Conservation (phyloP, 1,140 invertebrate species). For the Drosophila dunni region DNA sequence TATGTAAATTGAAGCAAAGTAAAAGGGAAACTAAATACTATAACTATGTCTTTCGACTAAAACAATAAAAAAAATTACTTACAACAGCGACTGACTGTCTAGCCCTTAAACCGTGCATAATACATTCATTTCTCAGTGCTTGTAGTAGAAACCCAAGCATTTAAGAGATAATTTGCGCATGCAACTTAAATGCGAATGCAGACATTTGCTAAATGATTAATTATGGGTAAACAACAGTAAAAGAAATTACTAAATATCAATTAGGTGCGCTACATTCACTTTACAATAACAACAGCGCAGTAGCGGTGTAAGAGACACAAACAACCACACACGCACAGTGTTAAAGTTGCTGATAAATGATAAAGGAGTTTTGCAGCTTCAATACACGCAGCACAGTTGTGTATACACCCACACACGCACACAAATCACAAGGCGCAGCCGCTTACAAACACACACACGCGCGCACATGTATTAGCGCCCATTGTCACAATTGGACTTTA, state of each 20-base stretch:
- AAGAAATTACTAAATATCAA: constrained; percentile 63
- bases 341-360: constrained; percentile 65
- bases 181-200: constrained; percentile 52
- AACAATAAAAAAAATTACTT: constrained; percentile 23
- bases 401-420: constrained; percentile 39
- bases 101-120: constrained; percentile 43
- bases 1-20: constrained; percentile 79
- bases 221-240: constrained; percentile 55
- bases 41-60: constrained; percentile 32
- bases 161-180: constrained; percentile 51
- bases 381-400: constrained; percentile 25
- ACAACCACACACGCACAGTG: constrained; percentile 5
- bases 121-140: constrained; percentile 23
- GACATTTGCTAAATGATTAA: constrained; percentile 58
- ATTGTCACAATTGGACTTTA: constrained; percentile 70
- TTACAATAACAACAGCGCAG: constrained; percentile 34
- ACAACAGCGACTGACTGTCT: constrained; percentile 30
- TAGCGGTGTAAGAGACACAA: constrained; percentile 6
- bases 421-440: constrained; percentile 38
- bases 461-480: constrained; percentile 36
- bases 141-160: constrained; percentile 15
- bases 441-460: constrained; percentile 34
- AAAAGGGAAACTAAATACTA: constrained; percentile 79
- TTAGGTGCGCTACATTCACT: constrained; percentile 70
- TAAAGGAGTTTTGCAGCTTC: constrained; percentile 63